phyloP scores from a whole-genome alignment of 2,888 invertebrate genomes.

The Endotricha flammealis region DNA sequence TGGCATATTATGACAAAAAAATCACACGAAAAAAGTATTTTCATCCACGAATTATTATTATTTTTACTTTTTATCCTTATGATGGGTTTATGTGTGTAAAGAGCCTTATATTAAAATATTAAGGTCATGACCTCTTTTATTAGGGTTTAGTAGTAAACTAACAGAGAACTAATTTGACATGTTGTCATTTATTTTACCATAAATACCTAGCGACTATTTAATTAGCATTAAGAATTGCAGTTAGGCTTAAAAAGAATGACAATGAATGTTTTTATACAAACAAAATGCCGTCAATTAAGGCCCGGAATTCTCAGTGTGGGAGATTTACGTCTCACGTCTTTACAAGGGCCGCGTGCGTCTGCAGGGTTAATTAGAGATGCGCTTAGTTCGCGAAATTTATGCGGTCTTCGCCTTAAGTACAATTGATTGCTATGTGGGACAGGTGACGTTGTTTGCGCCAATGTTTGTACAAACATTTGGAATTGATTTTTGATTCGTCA shows the following conservation, averaged over 20 bases:
- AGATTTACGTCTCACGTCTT: constrained; percentile 51
- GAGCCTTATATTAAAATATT: too few relatives aligned
- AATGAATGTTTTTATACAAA: constrained; percentile 19
- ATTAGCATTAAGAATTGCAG: neutral
- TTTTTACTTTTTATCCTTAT: too few relatives aligned
- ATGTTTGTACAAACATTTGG: constrained; percentile 24
- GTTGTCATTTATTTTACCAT: too few relatives aligned
- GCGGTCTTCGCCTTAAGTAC: constrained; percentile 38
- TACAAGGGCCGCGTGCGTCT: constrained; percentile 35
- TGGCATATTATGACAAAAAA: too few relatives aligned
- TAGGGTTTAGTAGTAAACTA: too few relatives aligned
- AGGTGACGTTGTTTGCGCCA: constrained; percentile 30
- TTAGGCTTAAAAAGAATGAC: neutral
- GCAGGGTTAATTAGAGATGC: constrained; percentile 69
- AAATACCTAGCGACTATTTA: too few relatives aligned
- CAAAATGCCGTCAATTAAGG: constrained; percentile 49
- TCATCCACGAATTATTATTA: too few relatives aligned
- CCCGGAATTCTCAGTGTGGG: constrained; percentile 42
- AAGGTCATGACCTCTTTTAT: too few relatives aligned
- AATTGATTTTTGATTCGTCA: too few relatives aligned
- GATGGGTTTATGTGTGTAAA: too few relatives aligned
- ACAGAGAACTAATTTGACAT: too few relatives aligned
- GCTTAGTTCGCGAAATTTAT: constrained; percentile 57
- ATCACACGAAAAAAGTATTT: too few relatives aligned
- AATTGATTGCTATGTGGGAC: constrained; percentile 44